Base-by-base conservation (phyloP, 2,797 vertebrate species). In the Micropoecilia bifurca region DNA sequence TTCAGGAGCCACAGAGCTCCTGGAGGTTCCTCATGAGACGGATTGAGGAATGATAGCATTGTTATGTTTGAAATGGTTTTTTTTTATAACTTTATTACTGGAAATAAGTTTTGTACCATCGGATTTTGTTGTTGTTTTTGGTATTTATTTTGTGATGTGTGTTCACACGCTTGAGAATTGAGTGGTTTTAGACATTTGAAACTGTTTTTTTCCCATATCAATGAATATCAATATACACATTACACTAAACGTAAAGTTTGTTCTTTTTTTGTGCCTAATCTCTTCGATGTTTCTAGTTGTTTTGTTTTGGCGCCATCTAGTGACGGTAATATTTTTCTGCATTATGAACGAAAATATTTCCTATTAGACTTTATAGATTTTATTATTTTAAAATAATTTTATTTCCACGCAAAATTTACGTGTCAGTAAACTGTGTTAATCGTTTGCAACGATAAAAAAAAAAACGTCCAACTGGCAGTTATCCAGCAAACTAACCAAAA, bases 281-380 rank as follows among this genome's bases (percentile, higher is more conserved):
- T 33, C 4, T 53, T 57, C 39, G 4, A n/a, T 14, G 22, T 7
- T 20, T 74, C 33, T 39, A n/a, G 36, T n/a, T 28, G 63, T 25
- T 39, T 73, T 86, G 59, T 41, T 66, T 30, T 91, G 68, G 87
- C 88, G 79, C 92, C 92, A 84, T 91, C 95, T 95, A 76, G 36
- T 45, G 91, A 30, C 66, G 14, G 0, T 6, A 57, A 16, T 0
- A 2, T 43, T 77, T 81, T 66, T 87, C 72, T 87, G 80, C 84
- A 88, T 50, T 6, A 2, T 39, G 9, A 7, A 18, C 10, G 3
- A 39, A 46, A 14, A 39, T 3, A 4, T 7, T 43, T 74, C 28
- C 20, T 39, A 12, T 4, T 33, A 53, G 1, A 10, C 5, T 16
- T 33, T 20, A 20, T 3, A 9, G 36, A 9, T 7, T 22, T 68